phyloP scores from a whole-genome alignment of 2,888 invertebrate species.

The Phrixothrix hirtus region DNA sequence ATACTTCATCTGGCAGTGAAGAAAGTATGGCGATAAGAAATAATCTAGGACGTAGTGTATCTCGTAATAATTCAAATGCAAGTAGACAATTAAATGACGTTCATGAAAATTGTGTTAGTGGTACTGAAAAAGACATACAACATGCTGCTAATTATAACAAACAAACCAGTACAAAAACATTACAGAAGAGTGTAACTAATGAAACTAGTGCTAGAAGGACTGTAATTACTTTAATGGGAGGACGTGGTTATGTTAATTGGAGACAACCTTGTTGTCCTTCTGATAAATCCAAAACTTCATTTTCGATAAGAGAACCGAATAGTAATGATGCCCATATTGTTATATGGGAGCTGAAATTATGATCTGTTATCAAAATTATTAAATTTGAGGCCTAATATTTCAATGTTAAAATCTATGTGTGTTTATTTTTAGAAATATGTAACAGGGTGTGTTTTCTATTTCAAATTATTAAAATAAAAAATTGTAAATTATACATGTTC shows the following conservation, averaged over 20 bases:
- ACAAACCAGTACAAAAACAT: constrained; percentile 26
- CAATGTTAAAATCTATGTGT: constrained; percentile 2
- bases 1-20: constrained; percentile 85
- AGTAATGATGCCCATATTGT: constrained; percentile 87
- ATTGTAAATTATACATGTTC: too few relatives aligned
- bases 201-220: constrained; percentile 63
- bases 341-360: constrained; percentile 86
- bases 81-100: constrained; percentile 63
- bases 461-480: not conserved
- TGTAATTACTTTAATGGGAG: constrained; percentile 84
- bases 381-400: constrained; percentile 17
- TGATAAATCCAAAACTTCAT: constrained; percentile 57
- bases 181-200: constrained; percentile 15
- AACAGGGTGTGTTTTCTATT: constrained; percentile 10
- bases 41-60: constrained; percentile 64
- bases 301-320: constrained; percentile 68
- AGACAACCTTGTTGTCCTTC: constrained; percentile 70
- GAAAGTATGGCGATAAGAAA: constrained; percentile 74
- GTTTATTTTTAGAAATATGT: constrained; percentile 6
- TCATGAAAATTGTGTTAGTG: constrained; percentile 41
- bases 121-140: constrained; percentile 31
- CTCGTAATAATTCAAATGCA: constrained; percentile 75
- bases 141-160: constrained; percentile 28
- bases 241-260: constrained; percentile 87
- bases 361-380: constrained; percentile 48